Percentiles rank a stretch among this genome's conserved stretches.
phyloP scores from a whole-genome alignment of 2,113 vertebrate genomes.

The Arothron firmamentum region DNA sequence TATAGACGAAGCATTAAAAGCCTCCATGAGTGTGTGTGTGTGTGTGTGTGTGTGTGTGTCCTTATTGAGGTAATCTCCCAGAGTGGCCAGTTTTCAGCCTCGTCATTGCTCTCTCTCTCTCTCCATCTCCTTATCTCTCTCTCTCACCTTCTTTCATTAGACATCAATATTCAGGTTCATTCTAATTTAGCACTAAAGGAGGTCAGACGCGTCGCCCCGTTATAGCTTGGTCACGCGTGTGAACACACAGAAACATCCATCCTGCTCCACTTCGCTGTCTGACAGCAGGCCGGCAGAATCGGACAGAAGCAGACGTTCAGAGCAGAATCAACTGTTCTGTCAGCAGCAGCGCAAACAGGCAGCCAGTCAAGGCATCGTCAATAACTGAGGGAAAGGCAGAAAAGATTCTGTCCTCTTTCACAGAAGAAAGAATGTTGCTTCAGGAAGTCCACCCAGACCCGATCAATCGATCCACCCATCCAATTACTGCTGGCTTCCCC shows the following conservation, averaged over 20 bases:
- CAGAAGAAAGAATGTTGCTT: too few species aligned
- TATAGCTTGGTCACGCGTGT: slow-evolving; percentile 59
- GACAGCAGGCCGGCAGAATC: slow-evolving; percentile 1
- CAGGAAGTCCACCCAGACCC: neutral
- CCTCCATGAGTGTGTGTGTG: slow-evolving; percentile 5
- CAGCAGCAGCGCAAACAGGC: neutral
- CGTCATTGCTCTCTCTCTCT: slow-evolving; percentile 29
- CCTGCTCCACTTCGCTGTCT: slow-evolving; percentile 54
- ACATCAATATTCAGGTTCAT: slow-evolving; percentile 69
- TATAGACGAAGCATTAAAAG: neutral
- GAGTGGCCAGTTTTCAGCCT: slow-evolving; percentile 46
- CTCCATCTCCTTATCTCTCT: slow-evolving; percentile 18
- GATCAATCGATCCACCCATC: slow-evolving; percentile 33
- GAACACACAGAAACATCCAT: slow-evolving; percentile 35
- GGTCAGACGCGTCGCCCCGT: slow-evolving; percentile 69
- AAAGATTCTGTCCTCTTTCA: too few species aligned
- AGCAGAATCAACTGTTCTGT: neutral
- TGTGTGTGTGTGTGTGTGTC: slow-evolving; percentile 18
- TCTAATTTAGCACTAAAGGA: slow-evolving; percentile 73
- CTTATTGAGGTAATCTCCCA: slow-evolving; percentile 50
- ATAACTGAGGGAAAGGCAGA: too few species aligned
- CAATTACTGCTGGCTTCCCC: slow-evolving; percentile 42
- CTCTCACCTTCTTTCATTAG: slow-evolving; percentile 57
- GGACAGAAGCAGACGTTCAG: neutral
- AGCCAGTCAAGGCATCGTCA: too few species aligned